Conservation (phyloP, 2,888 invertebrate genomes). For the Spicauda simplicius region DNA sequence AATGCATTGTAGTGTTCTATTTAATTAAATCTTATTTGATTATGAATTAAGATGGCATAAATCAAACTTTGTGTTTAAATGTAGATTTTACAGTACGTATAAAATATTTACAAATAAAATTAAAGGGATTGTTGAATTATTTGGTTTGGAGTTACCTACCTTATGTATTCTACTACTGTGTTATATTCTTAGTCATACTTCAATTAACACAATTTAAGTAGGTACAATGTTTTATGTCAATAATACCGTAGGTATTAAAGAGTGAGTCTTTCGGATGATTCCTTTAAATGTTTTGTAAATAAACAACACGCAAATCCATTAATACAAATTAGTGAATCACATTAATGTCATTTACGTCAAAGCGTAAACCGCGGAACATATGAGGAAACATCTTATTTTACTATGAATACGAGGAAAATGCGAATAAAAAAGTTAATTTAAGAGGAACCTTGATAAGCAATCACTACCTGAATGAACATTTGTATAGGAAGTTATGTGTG, state of each 20-base stretch:
- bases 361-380: background rate
- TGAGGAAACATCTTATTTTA: background rate
- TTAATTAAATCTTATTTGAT: background rate
- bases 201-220: background rate
- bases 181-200: too few species aligned
- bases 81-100: too few species aligned
- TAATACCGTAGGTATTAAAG: background rate
- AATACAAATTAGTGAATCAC: background rate
- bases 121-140: too few species aligned
- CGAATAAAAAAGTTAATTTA: background rate
- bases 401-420: constrained; percentile 8
- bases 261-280: background rate
- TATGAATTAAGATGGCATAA: background rate
- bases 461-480: background rate
- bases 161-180: too few species aligned
- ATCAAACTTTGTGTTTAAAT: too few species aligned
- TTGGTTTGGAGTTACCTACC: too few species aligned
- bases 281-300: background rate
- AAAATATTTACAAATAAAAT: too few species aligned
- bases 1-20: background rate
- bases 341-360: background rate
- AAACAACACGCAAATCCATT: background rate
- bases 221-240: background rate
- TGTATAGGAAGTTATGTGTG: background rate
- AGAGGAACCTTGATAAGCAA: background rate